Evolutionary conservation across 2,797 vertebrate species (phyloP).

Genomic region (Enoplosus armatus): DNA sequence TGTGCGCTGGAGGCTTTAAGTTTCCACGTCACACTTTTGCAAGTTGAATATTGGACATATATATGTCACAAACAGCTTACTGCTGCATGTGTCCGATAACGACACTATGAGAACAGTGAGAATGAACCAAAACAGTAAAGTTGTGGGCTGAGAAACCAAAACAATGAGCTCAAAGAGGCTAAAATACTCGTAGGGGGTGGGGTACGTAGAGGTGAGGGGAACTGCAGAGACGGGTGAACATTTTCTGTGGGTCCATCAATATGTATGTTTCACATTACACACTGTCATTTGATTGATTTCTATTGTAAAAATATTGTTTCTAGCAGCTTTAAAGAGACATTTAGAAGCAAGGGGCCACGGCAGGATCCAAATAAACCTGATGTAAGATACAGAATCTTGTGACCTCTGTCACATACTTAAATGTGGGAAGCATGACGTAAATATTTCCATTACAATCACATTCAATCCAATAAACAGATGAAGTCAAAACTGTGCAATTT

Average conservation of each 20-base stretch:
- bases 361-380: not conserved
- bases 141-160: not conserved
- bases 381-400: not conserved
- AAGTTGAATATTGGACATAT: too few species aligned
- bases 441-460: not conserved
- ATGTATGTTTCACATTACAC: not conserved
- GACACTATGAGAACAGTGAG: not conserved
- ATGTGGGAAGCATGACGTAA: not conserved
- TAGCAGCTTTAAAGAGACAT: not conserved
- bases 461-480: not conserved
- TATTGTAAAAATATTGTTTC: not conserved
- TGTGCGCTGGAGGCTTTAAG: too few species aligned
- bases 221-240: not conserved
- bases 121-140: not conserved
- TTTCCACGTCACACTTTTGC: too few species aligned
- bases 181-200: too few species aligned
- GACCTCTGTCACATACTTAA: not conserved
- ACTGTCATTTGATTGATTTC: not conserved
- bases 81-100: not conserved
- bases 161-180: not conserved
- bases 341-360: not conserved
- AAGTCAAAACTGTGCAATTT: not conserved
- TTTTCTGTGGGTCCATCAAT: not conserved
- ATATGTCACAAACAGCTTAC: not conserved
- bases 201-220: not conserved